A percentile compares a stretch with the other conserved stretches of the same genome.
phyloP scores from a whole-genome alignment of 2,888 invertebrate genomes.

The Gerosis bhagava region DNA sequence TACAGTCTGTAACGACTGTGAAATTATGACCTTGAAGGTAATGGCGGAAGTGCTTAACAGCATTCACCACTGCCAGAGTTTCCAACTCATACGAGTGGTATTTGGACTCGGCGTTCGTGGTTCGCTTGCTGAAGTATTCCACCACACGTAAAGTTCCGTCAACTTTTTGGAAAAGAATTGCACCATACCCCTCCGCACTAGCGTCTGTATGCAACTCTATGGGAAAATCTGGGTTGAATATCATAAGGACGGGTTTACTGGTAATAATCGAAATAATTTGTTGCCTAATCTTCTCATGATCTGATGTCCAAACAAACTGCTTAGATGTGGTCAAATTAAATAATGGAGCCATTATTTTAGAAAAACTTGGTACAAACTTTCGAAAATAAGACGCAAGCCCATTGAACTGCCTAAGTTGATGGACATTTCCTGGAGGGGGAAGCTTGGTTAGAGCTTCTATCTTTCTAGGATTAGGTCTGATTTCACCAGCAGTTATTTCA shows the following conservation, averaged over 20 bases:
- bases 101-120: not conserved
- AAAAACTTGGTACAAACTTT: slow-evolving; percentile 28
- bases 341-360: not conserved
- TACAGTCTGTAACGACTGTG: not conserved
- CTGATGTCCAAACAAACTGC: no score
- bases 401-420: slow-evolving; percentile 28
- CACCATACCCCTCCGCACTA: slow-evolving; percentile 28
- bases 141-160: slow-evolving; percentile 6
- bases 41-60: not conserved
- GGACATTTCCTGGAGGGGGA: slow-evolving; percentile 27
- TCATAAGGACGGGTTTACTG: slow-evolving; percentile 23
- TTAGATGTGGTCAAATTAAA: no score
- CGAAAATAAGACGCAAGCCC: slow-evolving; percentile 29
- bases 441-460: slow-evolving; percentile 28
- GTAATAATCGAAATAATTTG: slow-evolving; percentile 2
- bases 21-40: not conserved
- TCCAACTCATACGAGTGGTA: slow-evolving; percentile 10
- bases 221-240: slow-evolving; percentile 20
- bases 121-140: slow-evolving; percentile 28
- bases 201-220: no score
- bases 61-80: no score
- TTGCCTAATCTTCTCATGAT: no score
- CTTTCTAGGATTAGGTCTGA: slow-evolving; percentile 30
- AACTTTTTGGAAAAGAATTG: slow-evolving; percentile 29
- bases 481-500: slow-evolving; percentile 19